Evolutionary conservation across 1,140 invertebrate species (phyloP).

Genomic region (Papilio polyxenes): DNA sequence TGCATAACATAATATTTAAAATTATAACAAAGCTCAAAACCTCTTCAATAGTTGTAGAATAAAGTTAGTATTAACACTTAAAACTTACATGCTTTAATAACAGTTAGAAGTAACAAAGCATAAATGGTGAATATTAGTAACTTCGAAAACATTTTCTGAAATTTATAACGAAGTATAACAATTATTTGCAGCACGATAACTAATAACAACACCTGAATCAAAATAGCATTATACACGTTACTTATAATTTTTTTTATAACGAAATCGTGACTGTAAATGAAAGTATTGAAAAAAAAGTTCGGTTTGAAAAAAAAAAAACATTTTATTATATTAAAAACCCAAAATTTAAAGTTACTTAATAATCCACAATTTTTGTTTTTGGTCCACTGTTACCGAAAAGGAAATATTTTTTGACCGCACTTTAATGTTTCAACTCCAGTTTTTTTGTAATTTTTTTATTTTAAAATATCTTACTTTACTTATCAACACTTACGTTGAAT

Average conservation of each 20-base stretch:
- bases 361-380: not conserved
- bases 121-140: not conserved
- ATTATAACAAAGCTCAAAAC: constrained; percentile 1
- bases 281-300: no score
- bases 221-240: not conserved
- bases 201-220: not conserved
- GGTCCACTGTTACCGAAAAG: no score
- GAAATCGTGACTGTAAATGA: not conserved
- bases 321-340: no score
- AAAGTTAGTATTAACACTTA: not conserved
- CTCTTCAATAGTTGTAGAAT: not conserved
- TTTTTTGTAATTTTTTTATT: no score
- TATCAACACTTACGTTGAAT: no score
- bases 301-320: not conserved
- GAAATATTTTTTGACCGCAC: no score
- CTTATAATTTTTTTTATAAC: not conserved
- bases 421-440: no score
- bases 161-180: not conserved
- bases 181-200: not conserved
- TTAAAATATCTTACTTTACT: no score
- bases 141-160: not conserved
- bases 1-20: not conserved
- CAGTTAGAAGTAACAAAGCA: not conserved
- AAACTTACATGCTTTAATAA: constrained; percentile 2
- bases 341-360: no score